These are phyloP conservation scores for Pimephales promelas DNA, from an alignment of 2,113 vertebrate species.

Conservation along the genomic window DNA sequence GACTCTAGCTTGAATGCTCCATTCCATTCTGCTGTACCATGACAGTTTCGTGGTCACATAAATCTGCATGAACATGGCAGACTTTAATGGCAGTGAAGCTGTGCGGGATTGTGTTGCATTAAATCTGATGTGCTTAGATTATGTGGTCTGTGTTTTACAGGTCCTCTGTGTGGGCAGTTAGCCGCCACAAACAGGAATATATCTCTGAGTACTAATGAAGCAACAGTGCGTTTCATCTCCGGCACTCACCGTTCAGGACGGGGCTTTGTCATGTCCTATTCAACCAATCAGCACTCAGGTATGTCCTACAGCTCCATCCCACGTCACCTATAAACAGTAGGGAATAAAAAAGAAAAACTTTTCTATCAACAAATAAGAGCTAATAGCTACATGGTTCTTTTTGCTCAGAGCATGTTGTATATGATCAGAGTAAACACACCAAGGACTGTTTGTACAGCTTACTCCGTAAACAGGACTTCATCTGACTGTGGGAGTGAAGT, in stretches of 20 bases:
- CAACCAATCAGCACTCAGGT: constrained; percentile 82
- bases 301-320: background rate
- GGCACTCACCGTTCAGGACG: constrained; percentile 81
- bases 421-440: constrained; percentile 7
- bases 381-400: background rate
- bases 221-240: constrained; percentile 78
- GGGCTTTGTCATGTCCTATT: constrained; percentile 85
- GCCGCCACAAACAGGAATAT: constrained; percentile 64
- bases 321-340: background rate
- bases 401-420: background rate
- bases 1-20: constrained; percentile 22
- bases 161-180: constrained; percentile 81
- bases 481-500: constrained; percentile 10
- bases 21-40: constrained; percentile 39
- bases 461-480: constrained; percentile 27
- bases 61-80: background rate
- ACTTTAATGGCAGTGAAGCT: constrained; percentile 32
- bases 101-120: constrained; percentile 35
- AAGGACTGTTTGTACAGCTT: background rate
- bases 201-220: constrained; percentile 71
- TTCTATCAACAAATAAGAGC: constrained; percentile 1
- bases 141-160: constrained; percentile 62
- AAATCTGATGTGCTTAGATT: constrained; percentile 10
- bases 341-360: background rate
- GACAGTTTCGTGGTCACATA: background rate